Percentiles rank a stretch among this genome's conserved stretches.
Evolutionary conservation across 2,888 invertebrate genomes (phyloP).

Genomic region (Caenorhabditis panamensis): DNA sequence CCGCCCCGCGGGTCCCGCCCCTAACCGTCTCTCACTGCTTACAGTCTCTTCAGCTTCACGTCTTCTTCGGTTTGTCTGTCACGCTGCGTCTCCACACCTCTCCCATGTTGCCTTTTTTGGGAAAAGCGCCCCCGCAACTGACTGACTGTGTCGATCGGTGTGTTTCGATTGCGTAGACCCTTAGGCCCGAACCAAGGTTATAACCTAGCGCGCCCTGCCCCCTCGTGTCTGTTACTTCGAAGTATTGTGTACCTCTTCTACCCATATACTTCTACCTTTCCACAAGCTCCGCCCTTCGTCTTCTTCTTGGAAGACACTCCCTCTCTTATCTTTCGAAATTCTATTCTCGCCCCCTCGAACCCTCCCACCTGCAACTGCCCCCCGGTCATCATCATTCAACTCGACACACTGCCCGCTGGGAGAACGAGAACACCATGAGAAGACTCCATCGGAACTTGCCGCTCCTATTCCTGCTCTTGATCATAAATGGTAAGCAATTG

Average conservation of each 20-base stretch:
- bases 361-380: conserved; percentile 12
- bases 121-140: conserved; percentile 42
- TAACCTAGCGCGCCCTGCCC: conserved; percentile 13
- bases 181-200: conserved; percentile 46
- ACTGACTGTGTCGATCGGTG: conserved; percentile 24
- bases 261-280: conserved; percentile 32
- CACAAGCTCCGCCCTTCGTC: conserved; percentile 28
- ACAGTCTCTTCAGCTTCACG: conserved; percentile 27
- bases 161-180: conserved; percentile 50
- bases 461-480: conserved; percentile 18
- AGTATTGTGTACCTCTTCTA: conserved; percentile 17
- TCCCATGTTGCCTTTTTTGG: conserved; percentile 45
- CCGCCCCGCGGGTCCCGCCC: conserved; percentile 32
- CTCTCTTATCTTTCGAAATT: conserved; percentile 28
- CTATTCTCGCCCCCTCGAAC: conserved; percentile 17
- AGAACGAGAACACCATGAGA: conserved; percentile 39
- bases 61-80: conserved; percentile 22
- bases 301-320: conserved; percentile 38
- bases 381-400: conserved; percentile 33
- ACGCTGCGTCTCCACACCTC: conserved; percentile 16
- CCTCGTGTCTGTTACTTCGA: conserved; percentile 34
- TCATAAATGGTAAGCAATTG: conserved; percentile 40
- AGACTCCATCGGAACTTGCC: conserved; percentile 47
- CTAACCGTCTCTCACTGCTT: neutral
- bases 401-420: conserved; percentile 1